Percentiles rank a stretch among this genome's conserved stretches.
Conservation (phyloP, 2,113 vertebrate genomes). For the Bujurquina vittata region DNA sequence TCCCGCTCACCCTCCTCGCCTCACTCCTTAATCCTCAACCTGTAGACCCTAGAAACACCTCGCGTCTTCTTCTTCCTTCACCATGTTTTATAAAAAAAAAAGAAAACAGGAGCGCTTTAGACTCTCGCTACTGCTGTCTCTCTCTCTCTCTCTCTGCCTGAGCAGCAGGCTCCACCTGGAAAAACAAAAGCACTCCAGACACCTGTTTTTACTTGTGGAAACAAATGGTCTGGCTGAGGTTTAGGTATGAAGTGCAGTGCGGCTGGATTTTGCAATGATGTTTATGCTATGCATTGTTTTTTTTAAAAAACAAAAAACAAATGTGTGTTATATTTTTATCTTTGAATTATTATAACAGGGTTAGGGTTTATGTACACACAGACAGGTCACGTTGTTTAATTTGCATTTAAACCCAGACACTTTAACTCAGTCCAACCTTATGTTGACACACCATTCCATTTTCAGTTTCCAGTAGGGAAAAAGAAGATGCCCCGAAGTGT, state of each 20-base stretch:
- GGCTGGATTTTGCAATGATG: slow-evolving; percentile 45
- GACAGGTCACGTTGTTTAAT: not conserved
- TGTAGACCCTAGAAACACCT: slow-evolving; percentile 3
- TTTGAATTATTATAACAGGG: slow-evolving; percentile 26
- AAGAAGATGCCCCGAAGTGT: not conserved
- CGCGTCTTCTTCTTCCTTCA: slow-evolving; percentile 19
- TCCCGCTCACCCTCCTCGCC: not conserved
- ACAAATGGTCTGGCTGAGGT: slow-evolving; percentile 20
- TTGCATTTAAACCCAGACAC: not conserved
- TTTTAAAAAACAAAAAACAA: not conserved
- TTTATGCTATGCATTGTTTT: slow-evolving; percentile 74
- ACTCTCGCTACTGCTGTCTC: slow-evolving; percentile 37
- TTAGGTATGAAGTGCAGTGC: slow-evolving; percentile 46
- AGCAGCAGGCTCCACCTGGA: slow-evolving; percentile 51
- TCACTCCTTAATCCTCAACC: not conserved
- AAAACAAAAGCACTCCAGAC: slow-evolving; percentile 39
- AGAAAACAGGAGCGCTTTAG: slow-evolving; percentile 36
- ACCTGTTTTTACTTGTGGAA: slow-evolving; percentile 32
- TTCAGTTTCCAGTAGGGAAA: not conserved
- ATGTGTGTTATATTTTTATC: slow-evolving; percentile 30
- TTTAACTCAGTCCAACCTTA: not conserved
- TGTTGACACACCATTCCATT: not conserved
- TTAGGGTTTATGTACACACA: slow-evolving; percentile 6
- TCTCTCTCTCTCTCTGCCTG: slow-evolving; percentile 22
- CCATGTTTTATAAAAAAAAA: not conserved